A percentile compares a stretch with the other conserved stretches of the same genome.
These are phyloP conservation scores for Epirrita christyi DNA, from an alignment of 2,888 invertebrate genomes.

Conservation along the genomic window DNA sequence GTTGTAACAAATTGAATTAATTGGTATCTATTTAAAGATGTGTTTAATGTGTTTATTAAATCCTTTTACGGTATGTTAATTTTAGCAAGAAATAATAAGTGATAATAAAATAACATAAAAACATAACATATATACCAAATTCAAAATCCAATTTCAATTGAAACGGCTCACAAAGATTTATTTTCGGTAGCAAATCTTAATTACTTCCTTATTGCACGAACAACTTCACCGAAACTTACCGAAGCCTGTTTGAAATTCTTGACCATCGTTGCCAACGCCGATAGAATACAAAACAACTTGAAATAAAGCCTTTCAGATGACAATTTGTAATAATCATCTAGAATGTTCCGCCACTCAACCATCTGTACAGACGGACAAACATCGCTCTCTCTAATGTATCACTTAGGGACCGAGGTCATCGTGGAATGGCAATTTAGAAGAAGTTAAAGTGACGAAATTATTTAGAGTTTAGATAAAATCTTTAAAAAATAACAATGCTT, in stretches of 20 bases:
- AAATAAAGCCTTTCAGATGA: conserved; percentile 30
- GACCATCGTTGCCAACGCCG: conserved; percentile 1
- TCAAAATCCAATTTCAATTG: neutral
- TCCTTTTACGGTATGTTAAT: too few relatives aligned
- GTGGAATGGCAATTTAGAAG: conserved; percentile 15
- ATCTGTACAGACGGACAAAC: conserved; percentile 25
- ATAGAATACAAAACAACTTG: conserved; percentile 29
- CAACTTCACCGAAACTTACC: conserved; percentile 2
- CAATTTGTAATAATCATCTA: conserved; percentile 35
- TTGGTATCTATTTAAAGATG: too few relatives aligned
- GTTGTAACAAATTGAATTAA: too few relatives aligned
- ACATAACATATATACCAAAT: too few relatives aligned
- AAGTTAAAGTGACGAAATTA: conserved; percentile 22
- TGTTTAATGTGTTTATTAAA: too few relatives aligned
- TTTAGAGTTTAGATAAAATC: conserved; percentile 15
- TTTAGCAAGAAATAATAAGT: too few relatives aligned
- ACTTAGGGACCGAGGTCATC: conserved; percentile 18
- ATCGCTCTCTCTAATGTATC: conserved; percentile 23
- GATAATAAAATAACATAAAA: too few relatives aligned
- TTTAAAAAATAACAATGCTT: neutral
- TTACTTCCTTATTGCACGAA: neutral
- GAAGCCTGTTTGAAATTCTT: conserved; percentile 8
- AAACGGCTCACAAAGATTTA: neutral
- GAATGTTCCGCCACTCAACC: conserved; percentile 30
- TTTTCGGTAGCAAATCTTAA: conserved; percentile 15